phyloP scores from a whole-genome alignment of 2,888 invertebrate species.

The Scrobipalpa costella region DNA sequence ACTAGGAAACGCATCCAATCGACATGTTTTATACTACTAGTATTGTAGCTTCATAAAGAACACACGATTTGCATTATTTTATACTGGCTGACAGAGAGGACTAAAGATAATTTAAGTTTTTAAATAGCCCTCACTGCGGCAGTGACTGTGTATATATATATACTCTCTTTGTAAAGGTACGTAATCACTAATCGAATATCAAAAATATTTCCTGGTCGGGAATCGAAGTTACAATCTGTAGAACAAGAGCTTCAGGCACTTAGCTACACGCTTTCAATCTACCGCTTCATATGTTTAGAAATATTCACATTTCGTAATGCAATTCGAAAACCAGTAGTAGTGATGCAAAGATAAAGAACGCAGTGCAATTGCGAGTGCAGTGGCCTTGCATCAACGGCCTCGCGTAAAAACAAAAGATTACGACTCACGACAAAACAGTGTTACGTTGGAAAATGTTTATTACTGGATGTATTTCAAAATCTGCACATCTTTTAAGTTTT shows the following conservation, averaged over 20 bases:
- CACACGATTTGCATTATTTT: no score
- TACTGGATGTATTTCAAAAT: no score
- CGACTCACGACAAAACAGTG: slow-evolving; percentile 15
- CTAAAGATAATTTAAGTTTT: no score
- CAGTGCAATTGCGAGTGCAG: slow-evolving; percentile 51
- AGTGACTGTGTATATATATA: no score
- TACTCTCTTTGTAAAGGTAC: no score
- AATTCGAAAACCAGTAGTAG: slow-evolving; percentile 30
- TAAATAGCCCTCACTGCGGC: no score
- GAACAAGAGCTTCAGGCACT: no score
- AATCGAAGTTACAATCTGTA: no score
- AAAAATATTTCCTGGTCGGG: no score
- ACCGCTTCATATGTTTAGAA: no score
- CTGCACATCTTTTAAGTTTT: neutral
- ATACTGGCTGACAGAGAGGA: neutral
- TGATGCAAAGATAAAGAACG: slow-evolving; percentile 29
- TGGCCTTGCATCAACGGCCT: slow-evolving; percentile 53
- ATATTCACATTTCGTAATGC: slow-evolving; percentile 4
- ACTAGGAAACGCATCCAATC: slow-evolving; percentile 1
- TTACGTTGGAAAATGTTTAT: slow-evolving; percentile 13
- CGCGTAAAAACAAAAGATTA: slow-evolving; percentile 47
- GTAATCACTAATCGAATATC: no score
- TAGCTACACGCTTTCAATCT: neutral
- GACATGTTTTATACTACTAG: neutral
- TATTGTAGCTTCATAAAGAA: neutral